Evolutionary conservation across 2,113 vertebrate species (phyloP).

Genomic region (Antennarius striatus): DNA sequence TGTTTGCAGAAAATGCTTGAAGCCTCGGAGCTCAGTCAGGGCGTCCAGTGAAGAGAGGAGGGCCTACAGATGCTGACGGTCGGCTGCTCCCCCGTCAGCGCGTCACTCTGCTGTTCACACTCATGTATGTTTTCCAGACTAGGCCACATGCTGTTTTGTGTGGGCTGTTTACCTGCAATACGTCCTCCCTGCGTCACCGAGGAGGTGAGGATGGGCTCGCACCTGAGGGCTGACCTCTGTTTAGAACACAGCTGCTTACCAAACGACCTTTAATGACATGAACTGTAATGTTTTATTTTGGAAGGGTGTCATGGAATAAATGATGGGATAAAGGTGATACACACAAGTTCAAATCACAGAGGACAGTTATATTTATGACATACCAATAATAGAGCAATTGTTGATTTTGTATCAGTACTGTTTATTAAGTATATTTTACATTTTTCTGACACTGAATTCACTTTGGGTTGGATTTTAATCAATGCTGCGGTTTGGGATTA

Average conservation of each 20-base stretch:
- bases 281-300: conserved; percentile 22
- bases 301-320: neutral
- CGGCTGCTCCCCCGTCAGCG: no score
- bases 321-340: neutral
- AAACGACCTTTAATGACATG: neutral
- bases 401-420: neutral
- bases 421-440: conserved; percentile 13
- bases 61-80: conserved; percentile 24
- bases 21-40: conserved; percentile 50
- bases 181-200: no score
- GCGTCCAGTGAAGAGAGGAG: conserved; percentile 48
- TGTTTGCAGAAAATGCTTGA: conserved; percentile 78
- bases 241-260: neutral
- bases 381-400: conserved; percentile 13
- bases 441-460: conserved; percentile 4
- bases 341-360: neutral
- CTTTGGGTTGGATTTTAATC: conserved; percentile 14
- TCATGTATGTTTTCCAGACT: no score
- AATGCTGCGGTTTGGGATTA: conserved; percentile 1
- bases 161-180: no score
- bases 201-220: no score
- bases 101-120: no score
- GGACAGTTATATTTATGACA: no score
- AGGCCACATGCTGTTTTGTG: no score
- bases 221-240: neutral